Evolutionary conservation across 1,140 invertebrate genomes (phyloP).

Genomic region (Geopemphigus sp.): DNA sequence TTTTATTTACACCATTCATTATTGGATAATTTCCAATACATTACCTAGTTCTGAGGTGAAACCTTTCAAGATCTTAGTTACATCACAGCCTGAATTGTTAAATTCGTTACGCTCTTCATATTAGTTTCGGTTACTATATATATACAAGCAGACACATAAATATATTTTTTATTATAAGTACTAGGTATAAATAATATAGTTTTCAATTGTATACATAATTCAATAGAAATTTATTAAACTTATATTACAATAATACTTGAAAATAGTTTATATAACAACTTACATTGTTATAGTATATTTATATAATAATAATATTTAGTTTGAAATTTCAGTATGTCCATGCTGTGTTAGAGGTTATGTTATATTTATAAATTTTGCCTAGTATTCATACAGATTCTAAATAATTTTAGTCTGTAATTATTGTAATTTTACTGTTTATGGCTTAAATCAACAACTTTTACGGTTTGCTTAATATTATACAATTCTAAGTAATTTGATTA

Average conservation of each 20-base stretch:
- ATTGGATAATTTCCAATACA: constrained; percentile 23
- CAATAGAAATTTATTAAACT: neutral
- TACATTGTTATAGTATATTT: too few relatives aligned
- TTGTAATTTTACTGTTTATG: too few relatives aligned
- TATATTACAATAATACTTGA: neutral
- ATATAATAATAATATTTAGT: too few relatives aligned
- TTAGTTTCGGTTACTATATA: neutral
- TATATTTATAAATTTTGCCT: too few relatives aligned
- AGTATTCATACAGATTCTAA: too few relatives aligned
- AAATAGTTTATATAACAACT: neutral
- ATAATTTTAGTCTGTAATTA: too few relatives aligned
- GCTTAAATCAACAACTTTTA: too few relatives aligned
- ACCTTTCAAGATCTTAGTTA: constrained; percentile 31
- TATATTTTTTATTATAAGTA: neutral
- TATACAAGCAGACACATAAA: neutral
- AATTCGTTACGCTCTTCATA: neutral
- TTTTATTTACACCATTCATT: constrained; percentile 12
- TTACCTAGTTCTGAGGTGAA: constrained; percentile 19
- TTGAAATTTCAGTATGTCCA: too few relatives aligned
- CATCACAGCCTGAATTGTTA: constrained; percentile 19
- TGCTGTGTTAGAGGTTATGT: too few relatives aligned
- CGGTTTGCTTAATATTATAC: too few relatives aligned
- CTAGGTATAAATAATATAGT: neutral
- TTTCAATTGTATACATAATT: neutral
- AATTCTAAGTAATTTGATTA: too few relatives aligned